Evolutionary conservation across 2,113 vertebrate species (phyloP).

Genomic region (Pseudorasbora parva): DNA sequence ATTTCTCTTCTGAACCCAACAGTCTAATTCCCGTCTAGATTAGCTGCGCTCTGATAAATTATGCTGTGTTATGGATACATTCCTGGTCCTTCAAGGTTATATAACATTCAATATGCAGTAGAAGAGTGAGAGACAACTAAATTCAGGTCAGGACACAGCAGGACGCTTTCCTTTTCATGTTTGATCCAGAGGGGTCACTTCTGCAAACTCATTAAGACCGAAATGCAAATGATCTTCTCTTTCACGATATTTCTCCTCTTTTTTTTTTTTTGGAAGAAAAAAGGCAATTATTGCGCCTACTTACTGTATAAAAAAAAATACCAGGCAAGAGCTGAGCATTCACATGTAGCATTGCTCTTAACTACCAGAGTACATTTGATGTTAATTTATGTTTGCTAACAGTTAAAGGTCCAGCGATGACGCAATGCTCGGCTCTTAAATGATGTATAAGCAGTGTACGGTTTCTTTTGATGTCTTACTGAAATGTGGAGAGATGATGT

Average conservation of each 20-base stretch:
- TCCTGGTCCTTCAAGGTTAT: constrained; percentile 67
- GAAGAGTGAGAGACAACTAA: constrained; percentile 77
- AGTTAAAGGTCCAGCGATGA: neutral
- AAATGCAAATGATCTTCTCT: constrained; percentile 79
- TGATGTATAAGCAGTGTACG: neutral
- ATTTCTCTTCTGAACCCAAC: constrained; percentile 20
- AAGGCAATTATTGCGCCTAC: constrained; percentile 16
- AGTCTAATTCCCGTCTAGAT: constrained; percentile 47
- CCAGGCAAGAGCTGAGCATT: neutral
- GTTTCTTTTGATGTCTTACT: neutral
- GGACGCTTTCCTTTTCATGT: constrained; percentile 86
- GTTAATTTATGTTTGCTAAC: neutral
- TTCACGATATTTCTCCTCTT: constrained; percentile 44
- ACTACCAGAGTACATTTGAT: neutral
- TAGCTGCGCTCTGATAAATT: constrained; percentile 63
- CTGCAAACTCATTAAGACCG: constrained; percentile 86
- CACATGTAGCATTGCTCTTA: neutral
- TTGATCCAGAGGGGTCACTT: constrained; percentile 87
- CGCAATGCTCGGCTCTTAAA: neutral
- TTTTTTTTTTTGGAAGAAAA: neutral
- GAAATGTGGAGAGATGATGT: neutral
- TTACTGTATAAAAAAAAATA: constrained; percentile 16
- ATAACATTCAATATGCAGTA: constrained; percentile 75
- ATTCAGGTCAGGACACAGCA: constrained; percentile 86
- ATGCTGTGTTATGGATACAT: constrained; percentile 72